phyloP scores from a whole-genome alignment of 2,888 invertebrate genomes.

The Melolontha melolontha region DNA sequence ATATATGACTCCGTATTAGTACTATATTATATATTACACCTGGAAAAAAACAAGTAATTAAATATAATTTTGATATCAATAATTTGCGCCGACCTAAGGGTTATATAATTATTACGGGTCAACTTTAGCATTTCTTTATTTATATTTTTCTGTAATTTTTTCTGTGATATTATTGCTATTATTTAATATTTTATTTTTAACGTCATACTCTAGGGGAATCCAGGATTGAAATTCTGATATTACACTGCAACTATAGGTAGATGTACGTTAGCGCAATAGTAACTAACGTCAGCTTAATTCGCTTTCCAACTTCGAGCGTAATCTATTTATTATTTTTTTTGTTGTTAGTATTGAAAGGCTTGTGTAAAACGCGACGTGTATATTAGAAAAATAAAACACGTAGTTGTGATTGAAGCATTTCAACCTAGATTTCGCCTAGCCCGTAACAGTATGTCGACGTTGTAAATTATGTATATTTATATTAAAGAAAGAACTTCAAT shows the following conservation, averaged over 20 bases:
- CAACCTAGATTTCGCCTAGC: too few relatives aligned
- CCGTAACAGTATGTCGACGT: constrained; percentile 37
- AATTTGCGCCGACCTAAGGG: constrained; percentile 22
- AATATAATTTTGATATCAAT: too few relatives aligned
- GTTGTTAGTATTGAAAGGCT: neutral
- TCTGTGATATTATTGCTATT: constrained; percentile 54
- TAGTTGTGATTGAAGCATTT: too few relatives aligned
- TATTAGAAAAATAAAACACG: too few relatives aligned
- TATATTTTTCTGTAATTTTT: constrained; percentile 50
- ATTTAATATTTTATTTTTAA: constrained; percentile 47
- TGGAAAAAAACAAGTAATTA: too few relatives aligned
- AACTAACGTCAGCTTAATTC: too few relatives aligned
- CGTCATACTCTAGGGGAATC: constrained; percentile 23
- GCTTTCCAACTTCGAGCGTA: neutral
- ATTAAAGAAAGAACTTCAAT: constrained; percentile 30
- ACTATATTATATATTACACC: too few relatives aligned
- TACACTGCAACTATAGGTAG: neutral
- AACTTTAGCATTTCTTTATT: constrained; percentile 58
- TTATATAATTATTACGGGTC: constrained; percentile 54
- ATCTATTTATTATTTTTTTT: too few relatives aligned
- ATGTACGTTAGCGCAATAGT: neutral
- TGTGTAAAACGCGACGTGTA: too few relatives aligned
- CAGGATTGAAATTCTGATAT: constrained; percentile 8
- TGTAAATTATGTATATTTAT: constrained; percentile 42
- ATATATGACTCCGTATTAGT: too few relatives aligned